Evolutionary conservation across 2,113 vertebrate genomes (phyloP), one percentile per base, ranked within the genome.

Genomic region (Serilophus lunatus): DNA sequence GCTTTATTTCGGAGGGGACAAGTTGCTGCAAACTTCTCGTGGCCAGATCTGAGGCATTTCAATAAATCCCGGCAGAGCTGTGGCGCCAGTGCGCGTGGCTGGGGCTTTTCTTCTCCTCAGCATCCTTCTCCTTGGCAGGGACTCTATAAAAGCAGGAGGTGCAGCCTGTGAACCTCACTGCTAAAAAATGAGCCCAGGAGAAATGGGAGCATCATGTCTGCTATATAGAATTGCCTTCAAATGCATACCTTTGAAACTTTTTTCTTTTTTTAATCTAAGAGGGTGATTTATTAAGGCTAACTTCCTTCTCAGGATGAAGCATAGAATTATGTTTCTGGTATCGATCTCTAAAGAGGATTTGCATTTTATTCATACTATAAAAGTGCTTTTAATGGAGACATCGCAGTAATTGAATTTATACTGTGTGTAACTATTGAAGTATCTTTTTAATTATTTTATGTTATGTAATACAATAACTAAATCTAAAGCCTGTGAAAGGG

Each of bases 361-460:
- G 97, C 98, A 98, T 98, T 98, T 98, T 98, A 98, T 98, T 98
- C 97, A 94, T 98, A 97, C 97, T 97, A 97, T 98, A 98, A 98
- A 98, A 98, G 97, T 97, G 95, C 96, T 97, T 98, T 98, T 98
- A 98, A 98, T 98, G 98, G 98, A 98, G 96, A 97, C 97, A 97
- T 95, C 70, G 97, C 63, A 84, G 97, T 98, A 98, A 98, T 98
- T 98, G 98, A 98, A 98, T 98, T 97, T 98, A 97, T 98, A 97
- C 96, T 97, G 96, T 97, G 97, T 98, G 97, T 98, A 98, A 97
- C 98, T 98, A 97, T 97, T 88, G 18, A 96, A 97, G 96, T 97
- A 97, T 98, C 97, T 97, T 98, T 97, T 97, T 96, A 98, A 98
- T 98, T 98, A 97, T 98, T 98, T 98, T 97, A 97, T 96, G 97